A percentile compares a stretch with the other conserved stretches of the same genome.
Evolutionary conservation across 2,797 vertebrate genomes (phyloP).

Genomic region (Hyperoplus lanceolatus): DNA sequence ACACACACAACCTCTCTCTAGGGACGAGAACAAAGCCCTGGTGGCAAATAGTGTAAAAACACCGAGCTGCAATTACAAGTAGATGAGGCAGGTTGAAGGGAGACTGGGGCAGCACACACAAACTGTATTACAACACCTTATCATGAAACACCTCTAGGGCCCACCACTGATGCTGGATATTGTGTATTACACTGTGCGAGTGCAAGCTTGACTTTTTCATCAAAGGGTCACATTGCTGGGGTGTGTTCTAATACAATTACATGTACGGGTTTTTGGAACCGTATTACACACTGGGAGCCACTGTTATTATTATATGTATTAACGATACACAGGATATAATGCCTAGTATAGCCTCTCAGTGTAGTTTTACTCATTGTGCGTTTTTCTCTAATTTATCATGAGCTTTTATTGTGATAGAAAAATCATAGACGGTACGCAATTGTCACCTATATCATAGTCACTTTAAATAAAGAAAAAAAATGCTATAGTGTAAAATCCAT

Average conservation of each 20-base stretch:
- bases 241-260: constrained; percentile 26
- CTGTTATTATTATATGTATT: neutral
- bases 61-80: constrained; percentile 59
- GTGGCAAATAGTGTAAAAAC: constrained; percentile 55
- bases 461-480: neutral
- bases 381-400: neutral
- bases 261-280: neutral
- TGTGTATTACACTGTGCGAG: constrained; percentile 52
- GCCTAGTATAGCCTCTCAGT: neutral
- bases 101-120: constrained; percentile 34
- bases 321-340: too few species aligned
- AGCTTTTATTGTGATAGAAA: neutral
- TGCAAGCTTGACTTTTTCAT: constrained; percentile 43
- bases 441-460: too few species aligned
- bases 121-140: constrained; percentile 62
- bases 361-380: neutral
- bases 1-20: constrained; percentile 12
- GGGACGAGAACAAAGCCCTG: constrained; percentile 22
- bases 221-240: constrained; percentile 42
- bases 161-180: constrained; percentile 51
- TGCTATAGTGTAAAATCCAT: neutral
- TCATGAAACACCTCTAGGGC: constrained; percentile 58
- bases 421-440: neutral
- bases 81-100: constrained; percentile 57
- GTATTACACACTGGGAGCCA: neutral